These are phyloP conservation scores for Coelogynopora nodosa DNA, from an alignment of 2,888 invertebrate genomes.

Conservation along the genomic window DNA sequence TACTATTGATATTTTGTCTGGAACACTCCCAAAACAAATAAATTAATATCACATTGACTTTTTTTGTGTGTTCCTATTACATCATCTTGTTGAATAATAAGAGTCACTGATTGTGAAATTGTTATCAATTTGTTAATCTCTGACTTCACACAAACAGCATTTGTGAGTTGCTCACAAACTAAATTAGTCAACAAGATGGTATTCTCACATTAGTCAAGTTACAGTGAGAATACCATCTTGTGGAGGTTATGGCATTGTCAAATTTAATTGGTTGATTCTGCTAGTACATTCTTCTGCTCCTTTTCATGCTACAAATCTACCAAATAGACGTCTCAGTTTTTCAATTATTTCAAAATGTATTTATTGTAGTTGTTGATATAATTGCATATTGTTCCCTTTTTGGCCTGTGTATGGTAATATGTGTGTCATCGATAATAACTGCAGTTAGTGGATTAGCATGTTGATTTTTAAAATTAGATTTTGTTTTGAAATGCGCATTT, in stretches of 20 bases:
- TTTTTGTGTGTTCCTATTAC: slow-evolving; percentile 45
- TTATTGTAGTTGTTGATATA: not conserved
- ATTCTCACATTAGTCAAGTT: slow-evolving; percentile 46
- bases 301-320: slow-evolving; percentile 46
- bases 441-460: not conserved
- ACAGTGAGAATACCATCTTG: slow-evolving; percentile 46
- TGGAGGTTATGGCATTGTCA: slow-evolving; percentile 45
- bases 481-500: not conserved
- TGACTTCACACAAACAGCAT: slow-evolving; percentile 30
- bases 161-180: slow-evolving; percentile 45
- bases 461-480: not conserved
- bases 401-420: not conserved
- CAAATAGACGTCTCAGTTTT: too few relatives aligned
- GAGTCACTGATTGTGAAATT: not conserved
- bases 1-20: not conserved
- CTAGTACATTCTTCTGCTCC: slow-evolving; percentile 17
- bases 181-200: slow-evolving; percentile 46
- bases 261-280: slow-evolving; percentile 23
- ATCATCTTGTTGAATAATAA: not conserved
- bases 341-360: too few relatives aligned
- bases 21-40: slow-evolving; percentile 38
- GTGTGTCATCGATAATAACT: not conserved
- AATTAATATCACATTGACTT: slow-evolving; percentile 47
- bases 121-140: slow-evolving; percentile 22
- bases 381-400: not conserved